These are phyloP conservation scores for Bostrychus sinensis DNA, from an alignment of 2,113 vertebrate genomes.

Conservation along the genomic window DNA sequence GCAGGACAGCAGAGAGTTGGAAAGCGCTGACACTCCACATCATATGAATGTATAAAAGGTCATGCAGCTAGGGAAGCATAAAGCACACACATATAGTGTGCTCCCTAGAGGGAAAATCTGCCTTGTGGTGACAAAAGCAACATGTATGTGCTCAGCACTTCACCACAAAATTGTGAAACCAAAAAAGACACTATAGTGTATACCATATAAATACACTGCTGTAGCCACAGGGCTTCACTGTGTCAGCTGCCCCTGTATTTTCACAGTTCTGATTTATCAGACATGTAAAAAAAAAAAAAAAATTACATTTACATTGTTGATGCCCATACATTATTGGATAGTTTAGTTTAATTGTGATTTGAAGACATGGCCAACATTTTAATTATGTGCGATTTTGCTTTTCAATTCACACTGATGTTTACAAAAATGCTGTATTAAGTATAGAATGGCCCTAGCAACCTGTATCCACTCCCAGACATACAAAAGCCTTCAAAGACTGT, in stretches of 20 bases:
- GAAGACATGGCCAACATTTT: no score
- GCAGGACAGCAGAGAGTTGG: conserved; percentile 22
- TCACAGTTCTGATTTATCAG: no score
- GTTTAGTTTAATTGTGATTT: no score
- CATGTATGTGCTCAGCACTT: conserved; percentile 30
- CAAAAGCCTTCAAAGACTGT: neutral
- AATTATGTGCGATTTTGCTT: no score
- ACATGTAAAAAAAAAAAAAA: no score
- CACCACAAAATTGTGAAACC: conserved; percentile 25
- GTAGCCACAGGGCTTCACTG: neutral
- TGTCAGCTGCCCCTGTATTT: neutral
- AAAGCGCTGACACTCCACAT: conserved; percentile 53
- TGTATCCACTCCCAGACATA: conserved; percentile 1
- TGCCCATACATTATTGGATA: no score
- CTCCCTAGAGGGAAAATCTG: conserved; percentile 31
- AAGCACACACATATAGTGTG: conserved; percentile 17
- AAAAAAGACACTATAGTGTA: conserved; percentile 5
- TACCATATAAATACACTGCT: neutral
- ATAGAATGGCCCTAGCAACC: neutral
- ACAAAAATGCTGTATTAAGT: no score
- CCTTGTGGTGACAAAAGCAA: conserved; percentile 39
- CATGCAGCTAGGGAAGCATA: conserved; percentile 32
- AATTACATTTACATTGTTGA: no score
- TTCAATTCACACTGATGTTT: no score
- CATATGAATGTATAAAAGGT: conserved; percentile 43